Percentiles rank a stretch among this genome's conserved stretches.
These are phyloP conservation scores for Caenorhabditis wallacei DNA, from an alignment of 2,888 invertebrate genomes.

Conservation along the genomic window DNA sequence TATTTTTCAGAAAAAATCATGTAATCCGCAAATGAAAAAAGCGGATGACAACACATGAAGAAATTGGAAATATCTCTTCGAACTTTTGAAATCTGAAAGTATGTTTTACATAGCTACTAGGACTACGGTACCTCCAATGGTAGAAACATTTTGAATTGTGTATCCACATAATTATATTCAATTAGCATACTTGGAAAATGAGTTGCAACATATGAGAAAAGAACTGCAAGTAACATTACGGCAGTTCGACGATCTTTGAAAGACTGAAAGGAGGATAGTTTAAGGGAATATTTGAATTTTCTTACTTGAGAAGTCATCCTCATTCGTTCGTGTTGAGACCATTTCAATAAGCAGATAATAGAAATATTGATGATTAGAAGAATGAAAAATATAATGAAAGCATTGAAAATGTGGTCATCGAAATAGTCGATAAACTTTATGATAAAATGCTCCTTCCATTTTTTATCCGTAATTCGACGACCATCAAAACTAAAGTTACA, in stretches of 20 bases:
- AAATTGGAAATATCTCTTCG: slow-evolving; percentile 33
- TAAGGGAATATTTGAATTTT: background rate
- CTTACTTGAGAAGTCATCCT: slow-evolving; percentile 38
- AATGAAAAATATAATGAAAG: slow-evolving; percentile 26
- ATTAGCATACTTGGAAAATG: slow-evolving; percentile 48
- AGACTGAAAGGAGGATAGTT: slow-evolving; percentile 12
- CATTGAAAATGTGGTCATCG: slow-evolving; percentile 42
- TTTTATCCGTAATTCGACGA: background rate
- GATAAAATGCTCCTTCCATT: background rate
- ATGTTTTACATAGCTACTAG: background rate
- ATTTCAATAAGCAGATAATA: slow-evolving; percentile 29
- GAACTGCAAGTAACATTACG: slow-evolving; percentile 35
- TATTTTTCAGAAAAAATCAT: slow-evolving; percentile 34
- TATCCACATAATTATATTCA: slow-evolving; percentile 9
- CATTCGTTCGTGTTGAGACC: slow-evolving; percentile 26
- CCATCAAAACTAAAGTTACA: background rate
- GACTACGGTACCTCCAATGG: background rate
- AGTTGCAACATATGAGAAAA: slow-evolving; percentile 39
- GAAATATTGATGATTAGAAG: slow-evolving; percentile 42
- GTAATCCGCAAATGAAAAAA: slow-evolving; percentile 33
- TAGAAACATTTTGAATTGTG: background rate
- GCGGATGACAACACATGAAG: slow-evolving; percentile 40
- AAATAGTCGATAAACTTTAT: slow-evolving; percentile 10
- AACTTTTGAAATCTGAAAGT: background rate
- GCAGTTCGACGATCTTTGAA: slow-evolving; percentile 14